phyloP scores from a whole-genome alignment of 2,888 invertebrate genomes.

The Pardosa pseudoannulata region DNA sequence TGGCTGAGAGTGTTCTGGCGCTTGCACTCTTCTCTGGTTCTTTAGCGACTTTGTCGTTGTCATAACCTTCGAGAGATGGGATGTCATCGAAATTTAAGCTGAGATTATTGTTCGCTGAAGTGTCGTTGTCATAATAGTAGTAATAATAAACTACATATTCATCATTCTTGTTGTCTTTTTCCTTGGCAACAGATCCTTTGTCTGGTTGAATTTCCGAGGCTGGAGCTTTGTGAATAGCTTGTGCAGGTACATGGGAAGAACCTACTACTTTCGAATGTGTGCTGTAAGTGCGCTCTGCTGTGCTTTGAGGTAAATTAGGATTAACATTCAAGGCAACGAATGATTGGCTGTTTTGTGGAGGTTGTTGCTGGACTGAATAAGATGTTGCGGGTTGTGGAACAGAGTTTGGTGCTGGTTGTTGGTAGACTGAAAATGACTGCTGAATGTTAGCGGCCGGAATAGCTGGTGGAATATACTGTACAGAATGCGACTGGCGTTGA shows the following conservation, averaged over 20 bases:
- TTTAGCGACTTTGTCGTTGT: conserved; percentile 35
- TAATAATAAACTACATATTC: conserved; percentile 72
- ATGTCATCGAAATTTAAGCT: conserved; percentile 71
- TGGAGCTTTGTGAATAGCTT: conserved; percentile 59
- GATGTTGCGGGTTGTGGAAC: conserved; percentile 6
- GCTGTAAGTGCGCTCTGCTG: conserved; percentile 32
- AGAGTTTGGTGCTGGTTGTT: neutral
- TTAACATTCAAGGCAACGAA: neutral
- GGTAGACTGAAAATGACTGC: neutral
- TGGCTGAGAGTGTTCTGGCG: conserved; percentile 20
- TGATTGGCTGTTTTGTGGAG: neutral
- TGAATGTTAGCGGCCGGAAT: neutral
- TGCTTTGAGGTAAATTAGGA: neutral
- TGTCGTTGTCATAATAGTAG: conserved; percentile 71
- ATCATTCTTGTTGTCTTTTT: conserved; percentile 60
- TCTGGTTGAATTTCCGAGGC: conserved; percentile 63
- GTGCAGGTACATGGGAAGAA: conserved; percentile 27
- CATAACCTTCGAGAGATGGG: conserved; percentile 65
- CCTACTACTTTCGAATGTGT: conserved; percentile 29
- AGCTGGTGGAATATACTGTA: neutral
- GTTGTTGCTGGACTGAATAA: conserved; percentile 32
- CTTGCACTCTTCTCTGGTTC: conserved; percentile 33
- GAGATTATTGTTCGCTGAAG: conserved; percentile 3
- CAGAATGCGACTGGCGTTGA: neutral
- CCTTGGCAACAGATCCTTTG: conserved; percentile 48